These are phyloP conservation scores for Pycnonotus jocosus DNA, from an alignment of 2,113 vertebrate genomes.

Conservation along the genomic window DNA sequence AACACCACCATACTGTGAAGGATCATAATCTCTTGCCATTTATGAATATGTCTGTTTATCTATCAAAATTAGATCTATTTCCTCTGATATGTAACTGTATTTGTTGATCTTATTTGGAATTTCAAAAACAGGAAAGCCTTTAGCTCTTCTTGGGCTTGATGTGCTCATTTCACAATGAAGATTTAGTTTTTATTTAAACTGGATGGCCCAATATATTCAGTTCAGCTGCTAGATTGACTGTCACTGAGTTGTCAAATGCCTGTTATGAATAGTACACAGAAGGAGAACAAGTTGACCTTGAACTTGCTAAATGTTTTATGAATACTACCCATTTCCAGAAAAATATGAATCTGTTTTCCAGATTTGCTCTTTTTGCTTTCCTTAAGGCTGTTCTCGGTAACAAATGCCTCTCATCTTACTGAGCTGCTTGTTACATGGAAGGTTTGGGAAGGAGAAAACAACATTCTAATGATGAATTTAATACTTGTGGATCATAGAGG, in stretches of 20 bases:
- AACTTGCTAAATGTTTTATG: conserved; percentile 62
- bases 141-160: not conserved
- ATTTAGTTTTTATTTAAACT: conserved; percentile 34
- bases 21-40: not conserved
- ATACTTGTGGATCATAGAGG: conserved; percentile 19
- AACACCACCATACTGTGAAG: not conserved
- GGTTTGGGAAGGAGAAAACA: conserved; percentile 40
- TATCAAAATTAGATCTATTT: not conserved
- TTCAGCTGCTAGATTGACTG: not conserved
- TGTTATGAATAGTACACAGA: conserved; percentile 19
- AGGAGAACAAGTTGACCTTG: conserved; percentile 61
- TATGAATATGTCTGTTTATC: not conserved
- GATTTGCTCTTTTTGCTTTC: conserved; percentile 37
- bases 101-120: not conserved
- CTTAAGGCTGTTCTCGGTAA: conserved; percentile 29
- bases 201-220: not conserved
- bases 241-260: conserved; percentile 24
- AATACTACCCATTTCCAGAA: conserved; percentile 59
- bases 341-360: conserved; percentile 67
- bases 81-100: not conserved
- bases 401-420: conserved; percentile 50
- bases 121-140: not conserved
- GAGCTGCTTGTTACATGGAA: conserved; percentile 8
- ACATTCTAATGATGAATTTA: conserved; percentile 48
- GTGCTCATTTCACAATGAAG: not conserved